These are phyloP conservation scores for Vesta saturnalis DNA, from an alignment of 2,888 invertebrate genomes.

Conservation along the genomic window DNA sequence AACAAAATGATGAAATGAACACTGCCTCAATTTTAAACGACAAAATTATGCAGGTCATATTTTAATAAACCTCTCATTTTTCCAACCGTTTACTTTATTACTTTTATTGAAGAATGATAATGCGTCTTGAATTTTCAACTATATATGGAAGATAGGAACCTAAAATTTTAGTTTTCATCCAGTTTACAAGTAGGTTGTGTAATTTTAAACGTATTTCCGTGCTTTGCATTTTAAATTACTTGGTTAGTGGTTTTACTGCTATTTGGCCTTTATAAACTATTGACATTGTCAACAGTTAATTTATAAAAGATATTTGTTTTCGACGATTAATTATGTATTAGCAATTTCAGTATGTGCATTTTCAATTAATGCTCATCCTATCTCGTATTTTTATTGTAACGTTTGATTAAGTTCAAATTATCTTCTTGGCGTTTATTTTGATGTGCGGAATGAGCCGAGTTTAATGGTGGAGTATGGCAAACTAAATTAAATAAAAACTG, in stretches of 20 bases:
- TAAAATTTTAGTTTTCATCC: too few relatives aligned
- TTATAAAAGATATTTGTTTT: background rate
- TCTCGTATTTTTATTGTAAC: too few relatives aligned
- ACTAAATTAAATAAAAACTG: background rate
- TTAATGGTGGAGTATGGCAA: background rate
- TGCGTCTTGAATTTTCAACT: background rate
- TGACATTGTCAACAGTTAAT: too few relatives aligned
- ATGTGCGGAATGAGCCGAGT: background rate
- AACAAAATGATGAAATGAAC: slow-evolving; percentile 28
- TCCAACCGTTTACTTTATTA: background rate
- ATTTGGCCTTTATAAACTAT: too few relatives aligned
- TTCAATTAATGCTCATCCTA: background rate
- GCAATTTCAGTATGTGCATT: background rate
- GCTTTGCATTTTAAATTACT: too few relatives aligned
- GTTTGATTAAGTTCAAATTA: background rate
- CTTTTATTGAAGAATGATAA: background rate
- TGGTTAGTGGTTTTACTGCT: too few relatives aligned
- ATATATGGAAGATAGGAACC: too few relatives aligned
- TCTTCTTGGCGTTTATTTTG: background rate
- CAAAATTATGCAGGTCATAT: slow-evolving; percentile 28
- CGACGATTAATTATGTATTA: background rate
- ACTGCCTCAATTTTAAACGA: slow-evolving; percentile 29
- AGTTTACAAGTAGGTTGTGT: too few relatives aligned
- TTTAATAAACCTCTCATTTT: slow-evolving; percentile 26
- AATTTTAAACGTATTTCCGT: too few relatives aligned